Percentiles rank a stretch among this genome's conserved stretches.
phyloP scores from a whole-genome alignment of 2,888 invertebrate species.

The Melipona beecheii region DNA sequence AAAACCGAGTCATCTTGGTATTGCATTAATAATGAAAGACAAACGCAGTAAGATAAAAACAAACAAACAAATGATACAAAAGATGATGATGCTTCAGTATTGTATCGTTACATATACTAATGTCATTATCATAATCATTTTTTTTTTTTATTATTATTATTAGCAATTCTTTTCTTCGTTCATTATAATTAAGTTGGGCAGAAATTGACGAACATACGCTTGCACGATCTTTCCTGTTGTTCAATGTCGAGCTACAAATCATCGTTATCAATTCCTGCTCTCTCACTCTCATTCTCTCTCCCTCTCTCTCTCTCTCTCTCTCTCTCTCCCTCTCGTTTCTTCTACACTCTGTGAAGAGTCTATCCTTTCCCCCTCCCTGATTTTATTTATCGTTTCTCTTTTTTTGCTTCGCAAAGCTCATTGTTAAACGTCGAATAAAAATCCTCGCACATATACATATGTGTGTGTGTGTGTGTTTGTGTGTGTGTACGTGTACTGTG shows the following conservation, averaged over 20 bases:
- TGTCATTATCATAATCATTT: constrained; percentile 71
- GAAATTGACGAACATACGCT: constrained; percentile 80
- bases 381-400: constrained; percentile 9
- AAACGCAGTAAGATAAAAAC: constrained; percentile 83
- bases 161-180: constrained; percentile 67
- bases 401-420: constrained; percentile 29
- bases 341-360: constrained; percentile 6
- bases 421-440: constrained; percentile 25
- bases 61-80: constrained; percentile 83
- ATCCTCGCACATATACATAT: background rate
- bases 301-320: constrained; percentile 3
- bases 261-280: constrained; percentile 54
- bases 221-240: constrained; percentile 59
- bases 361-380: constrained; percentile 50
- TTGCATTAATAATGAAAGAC: constrained; percentile 83
- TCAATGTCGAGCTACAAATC: constrained; percentile 61
- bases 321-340: constrained; percentile 2
- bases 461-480: background rate
- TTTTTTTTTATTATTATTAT: constrained; percentile 49
- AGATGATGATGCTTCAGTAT: constrained; percentile 80
- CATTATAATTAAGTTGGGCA: constrained; percentile 77
- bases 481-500: background rate
- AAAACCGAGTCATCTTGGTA: constrained; percentile 79
- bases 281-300: constrained; percentile 28
- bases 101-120: constrained; percentile 69